Percentiles rank a stretch among this genome's conserved stretches.
These are phyloP conservation scores for Machimus rusticus DNA, from an alignment of 2,888 invertebrate species.

Conservation along the genomic window DNA sequence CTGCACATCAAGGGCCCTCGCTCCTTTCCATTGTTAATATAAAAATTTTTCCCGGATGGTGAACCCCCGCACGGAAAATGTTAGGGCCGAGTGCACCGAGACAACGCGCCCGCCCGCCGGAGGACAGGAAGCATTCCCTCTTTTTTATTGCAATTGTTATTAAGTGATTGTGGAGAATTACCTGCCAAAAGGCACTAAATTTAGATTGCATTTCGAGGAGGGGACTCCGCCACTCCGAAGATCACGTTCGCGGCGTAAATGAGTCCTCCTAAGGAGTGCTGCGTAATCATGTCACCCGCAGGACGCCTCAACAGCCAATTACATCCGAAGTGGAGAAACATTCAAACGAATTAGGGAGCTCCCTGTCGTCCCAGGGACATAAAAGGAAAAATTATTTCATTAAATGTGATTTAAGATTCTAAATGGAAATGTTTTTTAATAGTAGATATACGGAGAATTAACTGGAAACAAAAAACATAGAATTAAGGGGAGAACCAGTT, in stretches of 20 bases:
- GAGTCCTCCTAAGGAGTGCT: not conserved
- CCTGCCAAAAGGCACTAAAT: not conserved
- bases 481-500: too few species aligned
- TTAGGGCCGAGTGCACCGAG: not conserved
- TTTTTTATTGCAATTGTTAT: not conserved
- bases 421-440: not conserved
- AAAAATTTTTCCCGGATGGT: not conserved
- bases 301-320: not conserved
- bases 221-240: not conserved
- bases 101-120: not conserved
- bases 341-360: not conserved
- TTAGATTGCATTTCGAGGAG: not conserved
- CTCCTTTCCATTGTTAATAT: slow-evolving; percentile 2
- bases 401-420: not conserved
- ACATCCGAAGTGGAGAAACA: not conserved
- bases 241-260: not conserved
- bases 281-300: not conserved
- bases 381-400: not conserved
- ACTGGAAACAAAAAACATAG: too few species aligned
- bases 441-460: not conserved
- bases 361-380: not conserved
- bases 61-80: not conserved
- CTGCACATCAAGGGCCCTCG: slow-evolving; percentile 31
- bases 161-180: not conserved
- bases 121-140: not conserved